Evolutionary conservation across 2,797 vertebrate genomes (phyloP).

Genomic region (Cyprinodon diabolis): DNA sequence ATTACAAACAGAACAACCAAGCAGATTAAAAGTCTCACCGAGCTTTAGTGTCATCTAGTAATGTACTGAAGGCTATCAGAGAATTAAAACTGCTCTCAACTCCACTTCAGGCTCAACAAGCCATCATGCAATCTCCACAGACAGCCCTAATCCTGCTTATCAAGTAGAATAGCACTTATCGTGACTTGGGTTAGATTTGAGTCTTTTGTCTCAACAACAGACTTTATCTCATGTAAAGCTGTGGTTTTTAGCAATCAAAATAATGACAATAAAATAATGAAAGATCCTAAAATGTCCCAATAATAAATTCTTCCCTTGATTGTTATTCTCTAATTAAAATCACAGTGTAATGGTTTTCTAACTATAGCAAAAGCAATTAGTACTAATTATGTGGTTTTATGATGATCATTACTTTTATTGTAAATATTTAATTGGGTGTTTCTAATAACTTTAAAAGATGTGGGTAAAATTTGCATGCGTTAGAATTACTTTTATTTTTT

Average conservation of each 20-base stretch:
- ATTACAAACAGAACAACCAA: conserved; percentile 1
- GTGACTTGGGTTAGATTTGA: not conserved
- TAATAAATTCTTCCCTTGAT: not conserved
- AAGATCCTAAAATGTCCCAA: not conserved
- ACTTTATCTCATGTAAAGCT: not conserved
- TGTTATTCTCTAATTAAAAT: too few species aligned
- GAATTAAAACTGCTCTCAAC: conserved; percentile 40
- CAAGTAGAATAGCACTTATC: conserved; percentile 1
- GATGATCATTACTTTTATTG: too few species aligned
- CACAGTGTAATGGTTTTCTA: too few species aligned
- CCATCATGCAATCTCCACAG: conserved; percentile 24
- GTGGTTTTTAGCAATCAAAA: not conserved
- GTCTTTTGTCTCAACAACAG: not conserved
- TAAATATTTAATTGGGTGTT: too few species aligned
- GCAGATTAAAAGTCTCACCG: conserved; percentile 46
- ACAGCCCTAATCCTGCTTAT: conserved; percentile 40
- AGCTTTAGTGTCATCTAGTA: conserved; percentile 38
- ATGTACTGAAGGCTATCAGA: conserved; percentile 38
- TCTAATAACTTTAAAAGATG: too few species aligned
- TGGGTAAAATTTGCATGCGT: too few species aligned
- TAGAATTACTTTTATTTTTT: too few species aligned
- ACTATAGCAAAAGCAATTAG: too few species aligned
- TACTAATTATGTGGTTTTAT: too few species aligned
- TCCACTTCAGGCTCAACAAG: conserved; percentile 35
- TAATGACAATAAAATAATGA: not conserved